Conservation (phyloP, 1,140 invertebrate species). For the Euwallacea fornicatus region DNA sequence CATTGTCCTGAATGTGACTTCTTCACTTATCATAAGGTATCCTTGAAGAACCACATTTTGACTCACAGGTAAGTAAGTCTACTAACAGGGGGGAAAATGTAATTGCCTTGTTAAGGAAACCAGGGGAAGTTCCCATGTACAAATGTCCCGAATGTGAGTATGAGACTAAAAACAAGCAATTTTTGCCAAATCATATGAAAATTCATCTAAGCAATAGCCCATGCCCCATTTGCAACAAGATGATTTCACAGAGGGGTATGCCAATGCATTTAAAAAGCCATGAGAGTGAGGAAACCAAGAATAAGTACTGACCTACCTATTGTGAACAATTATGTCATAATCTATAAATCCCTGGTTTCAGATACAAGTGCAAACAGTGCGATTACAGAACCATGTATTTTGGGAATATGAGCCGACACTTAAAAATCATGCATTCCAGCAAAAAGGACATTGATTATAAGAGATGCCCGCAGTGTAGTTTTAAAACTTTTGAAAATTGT, state of each 20-base stretch:
- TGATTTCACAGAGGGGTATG: slow-evolving; percentile 21
- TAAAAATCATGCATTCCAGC: slow-evolving; percentile 21
- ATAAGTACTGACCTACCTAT: slow-evolving; percentile 8
- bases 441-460: slow-evolving; percentile 23
- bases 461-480: slow-evolving; percentile 11
- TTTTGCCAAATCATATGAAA: slow-evolving; percentile 30
- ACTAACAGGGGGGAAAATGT: background rate
- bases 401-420: slow-evolving; percentile 21
- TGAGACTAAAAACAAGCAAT: slow-evolving; percentile 29
- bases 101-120: slow-evolving; percentile 13
- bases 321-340: background rate
- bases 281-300: slow-evolving; percentile 13
- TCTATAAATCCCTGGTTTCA: background rate
- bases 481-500: slow-evolving; percentile 28
- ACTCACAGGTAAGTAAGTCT: slow-evolving; percentile 19
- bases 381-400: slow-evolving; percentile 16
- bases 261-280: slow-evolving; percentile 21
- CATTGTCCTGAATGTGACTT: slow-evolving; percentile 27
- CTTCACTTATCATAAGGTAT: slow-evolving; percentile 25
- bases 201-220: slow-evolving; percentile 5
- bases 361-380: slow-evolving; percentile 25
- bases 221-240: slow-evolving; percentile 18
- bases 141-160: slow-evolving; percentile 24
- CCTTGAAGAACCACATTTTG: slow-evolving; percentile 19
- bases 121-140: slow-evolving; percentile 28